Evolutionary conservation across 2,888 invertebrate species (phyloP).

Genomic region (Drosophila yooni): DNA sequence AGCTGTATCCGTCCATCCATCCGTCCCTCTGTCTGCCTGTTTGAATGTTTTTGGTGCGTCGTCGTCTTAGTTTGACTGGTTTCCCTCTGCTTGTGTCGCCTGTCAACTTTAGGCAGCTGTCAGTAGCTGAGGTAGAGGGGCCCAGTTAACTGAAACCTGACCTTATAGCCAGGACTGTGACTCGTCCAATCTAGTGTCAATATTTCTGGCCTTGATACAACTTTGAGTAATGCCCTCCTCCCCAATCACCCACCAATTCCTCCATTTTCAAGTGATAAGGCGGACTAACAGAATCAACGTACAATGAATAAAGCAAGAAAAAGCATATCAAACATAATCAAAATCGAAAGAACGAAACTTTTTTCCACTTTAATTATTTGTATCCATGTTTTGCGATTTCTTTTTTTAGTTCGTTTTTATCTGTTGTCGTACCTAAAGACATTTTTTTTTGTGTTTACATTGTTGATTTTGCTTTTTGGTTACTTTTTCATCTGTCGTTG

Average conservation of each 20-base stretch:
- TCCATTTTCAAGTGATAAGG: slow-evolving; percentile 36
- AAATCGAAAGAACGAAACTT: slow-evolving; percentile 34
- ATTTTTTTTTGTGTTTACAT: slow-evolving; percentile 56
- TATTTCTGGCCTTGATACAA: slow-evolving; percentile 63
- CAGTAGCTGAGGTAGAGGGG: slow-evolving; percentile 36
- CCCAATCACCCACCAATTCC: not conserved
- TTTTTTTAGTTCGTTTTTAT: slow-evolving; percentile 13
- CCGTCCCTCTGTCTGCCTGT: not conserved
- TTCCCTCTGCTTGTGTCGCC: slow-evolving; percentile 22
- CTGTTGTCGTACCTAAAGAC: slow-evolving; percentile 19
- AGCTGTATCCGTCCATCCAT: slow-evolving; percentile 6
- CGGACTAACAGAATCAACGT: slow-evolving; percentile 46
- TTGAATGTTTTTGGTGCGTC: slow-evolving; percentile 8
- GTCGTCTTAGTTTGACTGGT: slow-evolving; percentile 4
- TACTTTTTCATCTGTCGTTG: slow-evolving; percentile 55
- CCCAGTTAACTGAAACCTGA: slow-evolving; percentile 38
- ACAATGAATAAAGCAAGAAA: slow-evolving; percentile 47
- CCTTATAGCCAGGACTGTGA: slow-evolving; percentile 32
- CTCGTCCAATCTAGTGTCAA: slow-evolving; percentile 46
- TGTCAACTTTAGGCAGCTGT: slow-evolving; percentile 55
- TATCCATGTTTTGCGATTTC: slow-evolving; percentile 6
- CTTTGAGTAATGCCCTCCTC: slow-evolving; percentile 22
- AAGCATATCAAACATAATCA: slow-evolving; percentile 42
- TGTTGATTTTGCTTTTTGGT: slow-evolving; percentile 58
- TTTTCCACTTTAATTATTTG: slow-evolving; percentile 53